Base-by-base conservation (phyloP, 2,113 vertebrate species). In the Mobula hypostoma region DNA sequence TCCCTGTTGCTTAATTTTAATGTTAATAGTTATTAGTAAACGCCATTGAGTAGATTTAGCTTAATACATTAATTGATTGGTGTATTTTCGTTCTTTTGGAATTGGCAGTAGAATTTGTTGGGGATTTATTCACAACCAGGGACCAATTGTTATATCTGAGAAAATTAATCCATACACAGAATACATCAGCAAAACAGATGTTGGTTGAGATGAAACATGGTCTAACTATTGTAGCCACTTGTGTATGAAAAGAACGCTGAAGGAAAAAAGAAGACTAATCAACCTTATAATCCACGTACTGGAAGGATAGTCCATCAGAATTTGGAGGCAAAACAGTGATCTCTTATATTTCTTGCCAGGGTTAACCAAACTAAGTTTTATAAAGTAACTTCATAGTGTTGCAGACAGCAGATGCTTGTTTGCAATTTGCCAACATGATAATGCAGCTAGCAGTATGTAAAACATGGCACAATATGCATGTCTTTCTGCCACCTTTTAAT, bases 401-500 rank as follows among this genome's bases (percentile, higher is more conserved):
- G 61, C 85, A n/a, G 61, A 68, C 29, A 90, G 29, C 85, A 90
- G 85, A 90, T 90, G 85, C 85, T 15, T 68, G 61, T 19, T 90
- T n/a, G 15, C 29, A 29, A 66, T 11, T 90, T 90, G 85, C 85
- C 61, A 68, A 63, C 63, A 90, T 90, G 61, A 19, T 36, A 63
- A 63, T 32, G 85, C 58, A 90, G 61, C 85, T 90, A 7, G 32
- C 85, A 90, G 61, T 90, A 32, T 90, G 61, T 90, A 66, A 90
- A 90, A 90, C 85, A 90, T 90, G 85, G 85, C 85, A 90, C 61
- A 90, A n/a, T 90, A 19, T 90, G 63, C 85, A 66, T 68, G 61
- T 63, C 63, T 90, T 90, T 90, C n/a, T 90, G 85, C 85, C 85
- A 90, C 85, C 61, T 90, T 90, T 90, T 90, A 90, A 90, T 90